Evolutionary conservation across 2,113 vertebrate species (phyloP).

Genomic region (Brachypteracias leptosomus): DNA sequence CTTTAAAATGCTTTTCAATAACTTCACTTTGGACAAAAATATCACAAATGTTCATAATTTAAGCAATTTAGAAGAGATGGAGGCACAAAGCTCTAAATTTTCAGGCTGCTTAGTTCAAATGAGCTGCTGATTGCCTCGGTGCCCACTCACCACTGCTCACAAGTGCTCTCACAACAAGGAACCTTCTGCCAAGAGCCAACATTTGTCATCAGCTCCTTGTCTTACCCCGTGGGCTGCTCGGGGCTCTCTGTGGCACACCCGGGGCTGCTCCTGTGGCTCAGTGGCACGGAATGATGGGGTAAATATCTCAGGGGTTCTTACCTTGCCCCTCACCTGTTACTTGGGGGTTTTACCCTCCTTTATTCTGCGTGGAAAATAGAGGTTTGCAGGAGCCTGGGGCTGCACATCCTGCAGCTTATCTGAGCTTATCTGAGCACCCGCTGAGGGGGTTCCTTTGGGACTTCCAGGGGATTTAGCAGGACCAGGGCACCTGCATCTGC

Average conservation of each 20-base stretch:
- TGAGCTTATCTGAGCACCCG: fast-evolving
- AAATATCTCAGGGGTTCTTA: not conserved
- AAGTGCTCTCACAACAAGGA: not conserved
- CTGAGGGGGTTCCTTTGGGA: fast-evolving
- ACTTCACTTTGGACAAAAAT: not conserved
- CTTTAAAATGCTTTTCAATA: not conserved
- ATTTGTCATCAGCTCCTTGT: not conserved
- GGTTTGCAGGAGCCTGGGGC: not conserved
- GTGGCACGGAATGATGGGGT: not conserved
- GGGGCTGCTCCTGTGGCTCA: not conserved
- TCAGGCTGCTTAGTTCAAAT: not conserved
- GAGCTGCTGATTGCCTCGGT: not conserved
- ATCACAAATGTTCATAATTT: not conserved
- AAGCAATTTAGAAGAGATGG: not conserved
- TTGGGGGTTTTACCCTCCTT: fast-evolving
- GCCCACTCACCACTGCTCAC: not conserved
- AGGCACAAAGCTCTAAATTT: not conserved
- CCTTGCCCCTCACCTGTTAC: not conserved
- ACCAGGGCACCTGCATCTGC: fast-evolving
- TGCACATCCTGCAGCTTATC: not conserved
- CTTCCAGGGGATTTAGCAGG: not conserved
- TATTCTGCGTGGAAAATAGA: fast-evolving
- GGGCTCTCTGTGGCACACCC: not conserved
- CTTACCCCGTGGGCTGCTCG: not conserved
- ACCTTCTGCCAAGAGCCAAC: not conserved